phyloP scores from a whole-genome alignment of 2,113 vertebrate species.

The Rhynchomys soricoides region DNA sequence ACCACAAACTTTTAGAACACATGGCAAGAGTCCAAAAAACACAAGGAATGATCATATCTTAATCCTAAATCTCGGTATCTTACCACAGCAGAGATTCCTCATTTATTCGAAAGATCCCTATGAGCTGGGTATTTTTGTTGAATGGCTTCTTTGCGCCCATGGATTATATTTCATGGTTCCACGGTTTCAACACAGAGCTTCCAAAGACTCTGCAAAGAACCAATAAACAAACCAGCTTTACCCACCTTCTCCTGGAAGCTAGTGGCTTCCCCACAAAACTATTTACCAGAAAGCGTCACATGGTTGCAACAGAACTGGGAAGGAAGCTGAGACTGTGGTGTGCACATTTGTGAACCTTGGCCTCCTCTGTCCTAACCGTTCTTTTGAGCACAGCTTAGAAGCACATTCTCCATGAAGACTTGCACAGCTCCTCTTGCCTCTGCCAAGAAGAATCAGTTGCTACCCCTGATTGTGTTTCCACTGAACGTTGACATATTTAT shows the following conservation, averaged over 20 bases:
- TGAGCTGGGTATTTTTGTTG: background rate
- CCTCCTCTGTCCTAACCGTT: background rate
- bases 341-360: background rate
- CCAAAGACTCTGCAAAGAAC: background rate
- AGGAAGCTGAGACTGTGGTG: background rate
- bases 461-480: background rate
- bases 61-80: background rate
- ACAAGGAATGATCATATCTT: background rate
- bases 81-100: background rate
- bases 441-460: background rate
- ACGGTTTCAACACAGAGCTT: background rate
- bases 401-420: background rate
- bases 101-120: background rate
- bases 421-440: rapidly evolving
- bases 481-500: background rate
- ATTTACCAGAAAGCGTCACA: background rate
- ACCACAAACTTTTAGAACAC: background rate
- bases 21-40: background rate
- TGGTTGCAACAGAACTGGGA: background rate
- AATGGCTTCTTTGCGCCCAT: background rate
- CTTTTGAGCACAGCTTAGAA: background rate
- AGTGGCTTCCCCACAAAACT: background rate
- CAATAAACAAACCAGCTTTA: background rate
- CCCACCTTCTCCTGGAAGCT: background rate
- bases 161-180: background rate